Base-by-base conservation (phyloP, 1,140 invertebrate genomes). In the Leptinotarsa undecemlineata region DNA sequence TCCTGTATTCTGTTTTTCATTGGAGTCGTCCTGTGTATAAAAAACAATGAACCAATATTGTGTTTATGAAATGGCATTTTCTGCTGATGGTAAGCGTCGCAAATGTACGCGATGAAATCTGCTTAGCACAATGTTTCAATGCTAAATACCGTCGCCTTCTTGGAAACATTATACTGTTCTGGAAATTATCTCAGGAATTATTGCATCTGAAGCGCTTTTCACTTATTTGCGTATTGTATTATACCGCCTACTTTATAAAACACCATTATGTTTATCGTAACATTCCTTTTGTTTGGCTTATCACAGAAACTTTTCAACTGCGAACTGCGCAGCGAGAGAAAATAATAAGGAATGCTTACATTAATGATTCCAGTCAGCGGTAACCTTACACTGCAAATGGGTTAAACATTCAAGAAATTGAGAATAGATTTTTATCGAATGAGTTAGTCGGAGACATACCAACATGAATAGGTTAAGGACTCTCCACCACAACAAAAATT, bases 241-340 rank as follows among this genome's bases (percentile, higher is more conserved):
- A 57, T 17, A 57, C n/a, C 17, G 51, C 51, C 51, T 19, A 57
- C 51, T 57, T 57, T 15, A 57, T 19, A 57, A 57, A 57, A 57
- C n/a, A 15, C n/a, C 51, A 57, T 57, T 57, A 57, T 57, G 51
- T 57, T 57, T 57, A 15, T 57, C 51, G 15, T 57, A 57, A 57
- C 51, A 19, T 57, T 57, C 51, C 51, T 57, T 57, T 57, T 57
- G 51, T 57, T 19, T 57, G 51, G 51, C 51, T 57, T 57, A 57
- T 57, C 51, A 57, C 51, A 19, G 51, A 19, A 57, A 57, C 51
- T 57, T 57, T 57, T 19, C 15, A 17, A 19, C n/a, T 19, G 51
- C 13, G 51, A n/a, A n/a, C 33, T 11, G 33, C 33, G 8, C 33
- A 42, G 8, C 33, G 33, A 42, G 33, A 11, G 33, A 42, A 42